Percentiles rank a stretch among this genome's conserved stretches.
phyloP scores from a whole-genome alignment of 2,113 vertebrate species.

The Illadopsis cleaveri region DNA sequence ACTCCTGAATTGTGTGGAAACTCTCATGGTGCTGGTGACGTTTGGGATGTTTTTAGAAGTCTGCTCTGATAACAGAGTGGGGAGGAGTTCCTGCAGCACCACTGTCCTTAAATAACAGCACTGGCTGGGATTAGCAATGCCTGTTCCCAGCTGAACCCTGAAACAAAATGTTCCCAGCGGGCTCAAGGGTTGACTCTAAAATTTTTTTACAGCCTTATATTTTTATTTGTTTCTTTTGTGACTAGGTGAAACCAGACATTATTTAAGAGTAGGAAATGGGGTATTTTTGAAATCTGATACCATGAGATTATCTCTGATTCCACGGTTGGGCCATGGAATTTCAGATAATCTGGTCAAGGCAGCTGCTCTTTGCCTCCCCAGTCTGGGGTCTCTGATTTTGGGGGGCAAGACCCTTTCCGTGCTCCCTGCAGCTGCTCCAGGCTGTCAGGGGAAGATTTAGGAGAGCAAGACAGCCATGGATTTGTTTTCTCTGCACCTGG shows the following conservation, averaged over 20 bases:
- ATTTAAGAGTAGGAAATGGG: not conserved
- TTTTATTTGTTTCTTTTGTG: not conserved
- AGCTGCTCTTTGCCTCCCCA: not conserved
- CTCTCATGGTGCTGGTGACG: not conserved
- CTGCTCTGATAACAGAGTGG: not conserved
- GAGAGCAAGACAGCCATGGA: accelerated
- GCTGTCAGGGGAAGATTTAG: not conserved
- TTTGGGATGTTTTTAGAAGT: not conserved
- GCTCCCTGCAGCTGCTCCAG: not conserved
- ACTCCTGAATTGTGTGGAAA: not conserved
- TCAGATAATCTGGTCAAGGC: not conserved
- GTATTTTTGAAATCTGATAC: not conserved
- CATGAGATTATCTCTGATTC: not conserved
- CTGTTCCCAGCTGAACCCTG: not conserved
- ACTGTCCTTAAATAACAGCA: not conserved
- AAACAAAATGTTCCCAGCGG: not conserved
- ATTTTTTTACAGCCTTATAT: not conserved
- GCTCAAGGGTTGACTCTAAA: not conserved
- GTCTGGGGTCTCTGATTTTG: not conserved
- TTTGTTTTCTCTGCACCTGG: not conserved
- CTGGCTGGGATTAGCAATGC: not conserved
- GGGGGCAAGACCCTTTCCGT: not conserved
- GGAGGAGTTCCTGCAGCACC: not conserved
- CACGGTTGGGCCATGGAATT: not conserved
- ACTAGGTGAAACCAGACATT: not conserved